Percentiles rank a stretch among this genome's conserved stretches.
These are phyloP conservation scores for Lipotes vexillifer DNA, from an alignment of 2,113 vertebrate genomes.

Conservation along the genomic window DNA sequence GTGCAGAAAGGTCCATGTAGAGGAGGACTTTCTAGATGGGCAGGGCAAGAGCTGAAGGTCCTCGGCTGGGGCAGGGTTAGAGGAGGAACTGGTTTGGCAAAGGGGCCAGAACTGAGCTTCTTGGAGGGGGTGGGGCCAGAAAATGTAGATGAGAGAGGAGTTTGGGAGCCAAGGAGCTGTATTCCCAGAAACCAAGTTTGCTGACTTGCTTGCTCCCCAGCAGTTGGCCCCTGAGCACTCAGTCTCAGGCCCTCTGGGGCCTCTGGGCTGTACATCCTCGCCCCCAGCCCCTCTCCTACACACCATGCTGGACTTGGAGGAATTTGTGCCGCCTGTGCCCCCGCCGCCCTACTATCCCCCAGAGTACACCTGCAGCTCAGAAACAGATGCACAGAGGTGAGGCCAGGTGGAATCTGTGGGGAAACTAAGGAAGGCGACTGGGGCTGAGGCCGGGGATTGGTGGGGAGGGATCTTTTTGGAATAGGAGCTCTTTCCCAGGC, in stretches of 20 bases:
- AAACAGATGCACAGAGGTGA: slow-evolving; percentile 95
- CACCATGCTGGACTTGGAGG: slow-evolving; percentile 95
- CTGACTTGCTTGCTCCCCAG: background rate
- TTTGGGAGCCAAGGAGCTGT: background rate
- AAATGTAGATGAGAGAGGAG: background rate
- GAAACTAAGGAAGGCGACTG: accelerated
- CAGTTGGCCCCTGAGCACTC: slow-evolving; percentile 92
- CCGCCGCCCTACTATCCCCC: slow-evolving; percentile 97
- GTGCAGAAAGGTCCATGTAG: background rate
- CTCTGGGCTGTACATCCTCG: slow-evolving; percentile 88
- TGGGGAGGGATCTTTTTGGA: background rate
- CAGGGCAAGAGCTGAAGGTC: background rate
- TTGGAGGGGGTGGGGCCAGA: background rate
- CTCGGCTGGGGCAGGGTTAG: background rate
- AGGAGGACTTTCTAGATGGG: background rate
- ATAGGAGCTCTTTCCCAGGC: background rate
- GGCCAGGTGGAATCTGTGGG: background rate
- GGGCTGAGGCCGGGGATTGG: background rate
- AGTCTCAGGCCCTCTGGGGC: slow-evolving; percentile 89
- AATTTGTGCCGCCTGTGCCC: slow-evolving; percentile 95
- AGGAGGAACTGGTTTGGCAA: background rate
- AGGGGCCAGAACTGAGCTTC: background rate
- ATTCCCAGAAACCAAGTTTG: background rate
- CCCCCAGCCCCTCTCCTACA: slow-evolving; percentile 92
- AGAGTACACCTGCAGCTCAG: slow-evolving; percentile 97